Evolutionary conservation across 30 jellyfish, hydroid and myxozoan species (phyloP), one percentile per base, ranked within the genome.

Genomic region (Nemopilema nomurai): DNA sequence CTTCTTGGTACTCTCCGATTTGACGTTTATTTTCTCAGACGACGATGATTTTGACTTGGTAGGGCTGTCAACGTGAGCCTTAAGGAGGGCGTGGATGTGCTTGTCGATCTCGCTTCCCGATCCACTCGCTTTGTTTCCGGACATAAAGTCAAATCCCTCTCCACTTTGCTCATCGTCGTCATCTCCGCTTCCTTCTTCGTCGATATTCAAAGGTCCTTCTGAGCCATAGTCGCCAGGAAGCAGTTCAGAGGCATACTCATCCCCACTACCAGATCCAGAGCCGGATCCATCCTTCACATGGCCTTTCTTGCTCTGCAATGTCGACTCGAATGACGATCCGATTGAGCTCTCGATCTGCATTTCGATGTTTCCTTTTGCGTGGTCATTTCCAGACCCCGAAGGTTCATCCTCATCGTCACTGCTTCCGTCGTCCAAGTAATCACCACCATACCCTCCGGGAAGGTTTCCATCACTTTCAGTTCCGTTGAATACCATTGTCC

Each of bases 371-470:
- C 93, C 79, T 30, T 84, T 84, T 17, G 51, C 89, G 16, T 79
- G 85, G 0, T 87, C 96, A 13, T 90, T 28, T 27, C 94, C 97
- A 27, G 93, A 82, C 24, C 96, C 95, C 0, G 96, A 67, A 16
- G 57, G 69, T 24, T 68, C 94, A 49, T 79, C 80, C 49, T 84
- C 68, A 28, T 85, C 86, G 19, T 87, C 86, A 27, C 53, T 89
- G 77, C 92, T 70, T 24, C 88, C 89, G 13, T 90, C 92, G 6
- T 81, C 86, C 77, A 81, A 52, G 51, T 76, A 83, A 66, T 92
- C 96, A 16, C 79, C 98, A 32, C 99, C 99, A 51, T 81, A 96
- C 63, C 91, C 90, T 9, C 99, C 99, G 30, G 99, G 99, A 27
- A 95, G 64, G 29, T 62, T 81, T 27, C 87, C 90, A 22, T 90